Evolutionary conservation across 2,113 vertebrate genomes (phyloP), one percentile per base, ranked within the genome.

Genomic region (Ramphastos sulfuratus): DNA sequence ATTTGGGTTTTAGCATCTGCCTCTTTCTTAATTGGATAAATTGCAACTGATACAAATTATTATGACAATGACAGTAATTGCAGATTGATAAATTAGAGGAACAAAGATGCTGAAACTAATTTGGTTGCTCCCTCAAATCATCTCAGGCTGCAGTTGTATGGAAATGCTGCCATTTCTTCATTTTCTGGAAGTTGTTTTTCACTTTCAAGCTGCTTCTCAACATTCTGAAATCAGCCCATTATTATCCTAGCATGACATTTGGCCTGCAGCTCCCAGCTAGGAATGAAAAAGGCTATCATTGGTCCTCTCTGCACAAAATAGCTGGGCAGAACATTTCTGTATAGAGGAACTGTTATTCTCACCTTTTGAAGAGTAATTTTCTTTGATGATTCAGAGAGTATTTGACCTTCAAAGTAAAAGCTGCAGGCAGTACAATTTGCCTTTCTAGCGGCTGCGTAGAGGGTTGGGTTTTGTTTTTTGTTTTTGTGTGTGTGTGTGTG

Each of bases 171-270:
- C 28, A 23, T 90, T 90, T 90, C 73, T 82, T 93, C 50, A 30
- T 95, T 67, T 82, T 69, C 27, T 59, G 59, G 59, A 94, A 87
- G 48, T 71, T 91, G 74, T 90, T 95, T 94, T 82, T 83, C 50
- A 16, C 70, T 94, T 95, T 63, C n/a, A 73, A 52, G 73, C 70
- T 46, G 69, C 80, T 92, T 94, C 82, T 90, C 27, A 17, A 18
- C 94, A 90, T 82, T 96, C 89, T 88, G 72, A 90, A 91, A 90
- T 86, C 85, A 94, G 73, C 73, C 80, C 1, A 13, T 86, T 92
- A 96, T 93, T 96, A 95, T 96, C 85, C 88, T 96, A 90, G 94
- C 74, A n/a, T 86, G 95, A 88, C 92, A 91, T 95, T 92, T 96
- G 94, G 90, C 91, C 65, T 83, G 70, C 87, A 84, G 93, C 78